Evolutionary conservation across 2,797 vertebrate genomes (phyloP).

Genomic region (Danio tinwini): DNA sequence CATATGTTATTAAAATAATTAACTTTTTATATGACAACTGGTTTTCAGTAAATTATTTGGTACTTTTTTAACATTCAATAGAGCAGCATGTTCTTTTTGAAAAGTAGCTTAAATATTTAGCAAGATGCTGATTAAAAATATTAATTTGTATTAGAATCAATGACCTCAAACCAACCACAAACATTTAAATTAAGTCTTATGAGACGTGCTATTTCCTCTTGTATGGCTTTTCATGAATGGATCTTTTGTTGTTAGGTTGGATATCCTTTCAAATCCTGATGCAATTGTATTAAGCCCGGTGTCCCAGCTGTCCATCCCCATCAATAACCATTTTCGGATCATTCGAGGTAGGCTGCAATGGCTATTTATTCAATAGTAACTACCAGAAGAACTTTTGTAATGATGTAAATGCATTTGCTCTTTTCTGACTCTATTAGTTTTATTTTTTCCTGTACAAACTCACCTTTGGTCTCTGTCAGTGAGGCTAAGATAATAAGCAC

Average conservation of each 20-base stretch:
- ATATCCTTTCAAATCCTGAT: constrained; percentile 79
- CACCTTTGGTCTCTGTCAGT: neutral
- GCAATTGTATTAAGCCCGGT: constrained; percentile 77
- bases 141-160: no score
- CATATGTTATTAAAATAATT: no score
- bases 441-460: neutral
- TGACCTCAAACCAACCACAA: no score
- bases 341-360: constrained; percentile 72
- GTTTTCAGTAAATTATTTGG: no score
- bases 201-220: neutral
- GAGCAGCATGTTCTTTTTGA: no score
- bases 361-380: constrained; percentile 26
- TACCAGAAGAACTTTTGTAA: neutral
- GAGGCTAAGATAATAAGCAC: neutral
- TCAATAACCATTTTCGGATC: constrained; percentile 79
- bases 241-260: constrained; percentile 73
- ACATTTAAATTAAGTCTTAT: neutral
- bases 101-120: no score
- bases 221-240: constrained; percentile 34
- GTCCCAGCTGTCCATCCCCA: constrained; percentile 80
- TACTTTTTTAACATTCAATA: no score
- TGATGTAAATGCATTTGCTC: neutral
- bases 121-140: no score
- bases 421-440: neutral
- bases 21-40: no score